phyloP scores from a whole-genome alignment of 2,797 vertebrate genomes.

The Semotilus atromaculatus region DNA sequence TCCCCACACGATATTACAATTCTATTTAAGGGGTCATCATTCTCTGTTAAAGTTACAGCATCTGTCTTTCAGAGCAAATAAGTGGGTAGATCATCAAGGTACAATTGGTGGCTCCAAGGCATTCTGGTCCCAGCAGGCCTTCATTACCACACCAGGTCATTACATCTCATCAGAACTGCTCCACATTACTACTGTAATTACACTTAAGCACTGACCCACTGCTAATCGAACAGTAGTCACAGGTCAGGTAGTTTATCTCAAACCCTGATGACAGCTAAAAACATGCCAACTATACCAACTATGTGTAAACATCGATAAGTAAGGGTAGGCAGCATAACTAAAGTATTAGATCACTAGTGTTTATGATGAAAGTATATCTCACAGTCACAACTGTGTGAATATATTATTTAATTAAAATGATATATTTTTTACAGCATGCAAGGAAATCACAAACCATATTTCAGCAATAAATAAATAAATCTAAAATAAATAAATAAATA shows the following conservation, averaged over 20 bases:
- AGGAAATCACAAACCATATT: background rate
- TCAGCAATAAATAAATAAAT: no score
- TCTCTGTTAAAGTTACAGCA: background rate
- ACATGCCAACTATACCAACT: background rate
- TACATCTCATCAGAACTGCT: constrained; percentile 14
- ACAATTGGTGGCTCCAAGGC: constrained; percentile 24
- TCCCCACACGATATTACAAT: background rate
- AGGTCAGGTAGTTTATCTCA: constrained; percentile 15
- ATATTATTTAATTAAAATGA: background rate
- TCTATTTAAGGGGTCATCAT: constrained; percentile 15
- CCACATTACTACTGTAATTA: constrained; percentile 32
- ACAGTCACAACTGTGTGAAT: background rate
- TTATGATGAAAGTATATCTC: background rate
- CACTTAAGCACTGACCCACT: constrained; percentile 14
- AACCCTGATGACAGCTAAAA: constrained; percentile 20
- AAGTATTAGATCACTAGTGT: background rate
- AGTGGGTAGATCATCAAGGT: constrained; percentile 23
- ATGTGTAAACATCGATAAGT: background rate
- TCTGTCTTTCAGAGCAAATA: constrained; percentile 28
- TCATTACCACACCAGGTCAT: constrained; percentile 21
- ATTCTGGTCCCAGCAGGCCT: constrained; percentile 22
- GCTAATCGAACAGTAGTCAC: constrained; percentile 12
- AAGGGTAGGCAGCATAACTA: background rate
- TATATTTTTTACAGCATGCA: background rate
- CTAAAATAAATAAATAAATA: no score